Base-by-base conservation (phyloP, 2,113 vertebrate genomes). In the Toxotes jaculatrix region DNA sequence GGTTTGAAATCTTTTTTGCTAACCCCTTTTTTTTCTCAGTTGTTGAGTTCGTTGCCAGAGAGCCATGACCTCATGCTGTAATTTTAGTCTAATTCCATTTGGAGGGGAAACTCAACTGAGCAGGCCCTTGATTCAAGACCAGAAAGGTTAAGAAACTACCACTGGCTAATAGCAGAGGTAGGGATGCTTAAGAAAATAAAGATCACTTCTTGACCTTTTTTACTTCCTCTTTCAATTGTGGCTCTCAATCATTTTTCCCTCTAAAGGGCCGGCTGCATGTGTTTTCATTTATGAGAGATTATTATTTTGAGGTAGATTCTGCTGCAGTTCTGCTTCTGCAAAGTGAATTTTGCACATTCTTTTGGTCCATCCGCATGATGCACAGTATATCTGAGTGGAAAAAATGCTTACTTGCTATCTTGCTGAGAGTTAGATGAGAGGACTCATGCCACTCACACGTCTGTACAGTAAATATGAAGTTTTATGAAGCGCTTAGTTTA, bases 61-160 rank as follows among this genome's bases (percentile, higher is more conserved):
- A 84, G 75, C 83, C 87, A 80, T 93, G 92, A 94, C 92, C 90
- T 94, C 94, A 92, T 84, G 89, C 86, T 87, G 89, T 86, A 92
- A 93, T 93, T 93, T 92, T 74, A 85, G 67, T 91, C 91, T 88
- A 87, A 92, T 91, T 94, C 87, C 85, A 76, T 91, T 91, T 89
- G 59, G 64, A 74, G 53, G 78, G 66, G 83, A 21, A n/a, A 76
- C 69, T 87, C 71, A 60, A 74, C 78, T 36, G 63, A 82, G 83
- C 82, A 70, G 84, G 72, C 74, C 74, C 79, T 91, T 70, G 88
- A 93, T 88, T 89, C 89, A 40, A 78, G 91, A 88, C 83, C 83
- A 82, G 34, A 92, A 82, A 88, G 88, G 89, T 93, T 93, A 91
- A 88, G 81, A 90, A 83, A 89, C 82, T 74, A 86, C 86, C 87